Conservation (phyloP, 2,888 invertebrate species). For the Plebejus anna region DNA sequence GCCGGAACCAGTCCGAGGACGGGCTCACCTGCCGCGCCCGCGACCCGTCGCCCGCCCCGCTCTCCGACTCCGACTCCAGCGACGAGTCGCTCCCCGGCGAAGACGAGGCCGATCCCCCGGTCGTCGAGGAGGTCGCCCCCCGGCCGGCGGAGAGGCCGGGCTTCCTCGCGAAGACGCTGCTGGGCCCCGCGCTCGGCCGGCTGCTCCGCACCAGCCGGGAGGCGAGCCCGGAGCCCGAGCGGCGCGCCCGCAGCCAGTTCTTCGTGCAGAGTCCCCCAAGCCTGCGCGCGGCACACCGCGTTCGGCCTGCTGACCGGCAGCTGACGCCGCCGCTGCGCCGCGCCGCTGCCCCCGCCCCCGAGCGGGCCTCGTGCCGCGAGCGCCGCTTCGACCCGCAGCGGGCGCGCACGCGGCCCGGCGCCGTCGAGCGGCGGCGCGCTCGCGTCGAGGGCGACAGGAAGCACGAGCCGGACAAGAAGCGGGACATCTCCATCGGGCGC, state of each 20-base stretch:
- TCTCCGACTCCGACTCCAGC: slow-evolving; percentile 45
- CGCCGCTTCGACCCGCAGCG: slow-evolving; percentile 15
- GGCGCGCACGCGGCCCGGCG: background rate
- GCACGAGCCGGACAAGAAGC: slow-evolving; percentile 40
- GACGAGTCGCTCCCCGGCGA: slow-evolving; percentile 41
- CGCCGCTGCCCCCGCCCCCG: background rate
- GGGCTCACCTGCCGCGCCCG: slow-evolving; percentile 55
- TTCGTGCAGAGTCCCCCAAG: slow-evolving; percentile 60
- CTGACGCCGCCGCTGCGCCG: slow-evolving; percentile 57
- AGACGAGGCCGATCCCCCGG: slow-evolving; percentile 34
- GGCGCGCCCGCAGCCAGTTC: slow-evolving; percentile 67
- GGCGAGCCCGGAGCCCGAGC: slow-evolving; percentile 50
- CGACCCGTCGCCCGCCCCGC: slow-evolving; percentile 51
- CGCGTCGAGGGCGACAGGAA: slow-evolving; percentile 34
- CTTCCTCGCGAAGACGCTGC: slow-evolving; percentile 63
- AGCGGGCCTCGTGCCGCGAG: background rate
- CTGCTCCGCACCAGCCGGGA: slow-evolving; percentile 62
- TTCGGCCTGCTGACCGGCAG: slow-evolving; percentile 59
- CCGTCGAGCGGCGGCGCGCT: slow-evolving; percentile 4
- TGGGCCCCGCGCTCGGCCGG: slow-evolving; percentile 69
- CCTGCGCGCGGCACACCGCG: slow-evolving; percentile 51
- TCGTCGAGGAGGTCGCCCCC: background rate
- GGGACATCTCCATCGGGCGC: slow-evolving; percentile 61
- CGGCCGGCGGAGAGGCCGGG: slow-evolving; percentile 51
- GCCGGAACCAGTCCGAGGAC: slow-evolving; percentile 71